Evolutionary conservation across 2,797 vertebrate genomes (phyloP).

Genomic region (Sebastiscus albofasciatus): DNA sequence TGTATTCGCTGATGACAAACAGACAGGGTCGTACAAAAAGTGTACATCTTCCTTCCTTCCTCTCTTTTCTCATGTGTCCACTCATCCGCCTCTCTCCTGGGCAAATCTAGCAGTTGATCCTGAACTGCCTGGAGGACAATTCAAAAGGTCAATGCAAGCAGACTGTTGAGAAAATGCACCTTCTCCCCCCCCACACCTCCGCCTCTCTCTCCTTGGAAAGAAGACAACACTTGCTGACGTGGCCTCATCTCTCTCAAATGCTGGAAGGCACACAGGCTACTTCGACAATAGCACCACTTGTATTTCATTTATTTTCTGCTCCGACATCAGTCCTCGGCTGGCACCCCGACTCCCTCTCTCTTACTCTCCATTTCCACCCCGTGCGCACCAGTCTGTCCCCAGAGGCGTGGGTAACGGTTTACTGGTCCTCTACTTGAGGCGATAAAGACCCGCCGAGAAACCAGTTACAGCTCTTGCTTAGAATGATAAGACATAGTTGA

Average conservation of each 20-base stretch:
- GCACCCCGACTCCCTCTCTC: slow-evolving; percentile 17
- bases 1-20: background rate
- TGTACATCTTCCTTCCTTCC: slow-evolving; percentile 7
- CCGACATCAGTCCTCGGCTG: slow-evolving; percentile 53
- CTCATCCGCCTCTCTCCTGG: slow-evolving; percentile 42
- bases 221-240: slow-evolving; percentile 74
- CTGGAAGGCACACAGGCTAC: slow-evolving; percentile 72
- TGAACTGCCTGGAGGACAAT: slow-evolving; percentile 72
- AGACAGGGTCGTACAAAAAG: slow-evolving; percentile 1
- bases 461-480: slow-evolving; percentile 52
- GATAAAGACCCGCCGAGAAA: slow-evolving; percentile 70
- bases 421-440: slow-evolving; percentile 51
- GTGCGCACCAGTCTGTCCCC: slow-evolving; percentile 43
- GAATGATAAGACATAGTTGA: slow-evolving; percentile 54
- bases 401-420: slow-evolving; percentile 67
- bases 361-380: slow-evolving; percentile 37
- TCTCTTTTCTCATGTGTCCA: slow-evolving; percentile 32
- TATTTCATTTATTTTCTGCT: slow-evolving; percentile 74
- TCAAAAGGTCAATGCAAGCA: slow-evolving; percentile 77
- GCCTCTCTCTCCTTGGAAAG: slow-evolving; percentile 48
- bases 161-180: slow-evolving; percentile 56
- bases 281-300: slow-evolving; percentile 61
- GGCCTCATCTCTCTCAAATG: slow-evolving; percentile 76
- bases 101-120: slow-evolving; percentile 73
- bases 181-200: background rate